Base-by-base conservation (phyloP, 2,113 vertebrate species). In the Poeciliopsis turrubarensis region DNA sequence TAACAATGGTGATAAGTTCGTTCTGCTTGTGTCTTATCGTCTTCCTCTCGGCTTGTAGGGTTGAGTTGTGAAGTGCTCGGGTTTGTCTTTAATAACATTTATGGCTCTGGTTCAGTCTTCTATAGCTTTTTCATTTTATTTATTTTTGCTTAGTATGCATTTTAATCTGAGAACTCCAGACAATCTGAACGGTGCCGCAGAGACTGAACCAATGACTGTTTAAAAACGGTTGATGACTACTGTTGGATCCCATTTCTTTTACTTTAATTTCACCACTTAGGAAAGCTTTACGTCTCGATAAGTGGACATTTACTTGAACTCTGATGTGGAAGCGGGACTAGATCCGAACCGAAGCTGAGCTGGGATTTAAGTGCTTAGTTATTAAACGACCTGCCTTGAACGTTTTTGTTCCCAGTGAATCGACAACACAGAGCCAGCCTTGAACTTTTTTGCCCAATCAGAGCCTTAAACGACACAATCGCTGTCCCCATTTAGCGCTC, bases 381-480 rank as follows among this genome's bases (percentile, higher is more conserved):
- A 75, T 69, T 37, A 67, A 26, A 70, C 72, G 34, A 82, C 76
- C 74, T 85, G 89, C 82, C 89, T 91, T 90, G 78, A 80, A 85
- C 65, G 68, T 51, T 84, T 54, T 65, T 81, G 70, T 79, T 72
- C 78, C 77, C 69, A 72, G 78, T 84, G 74, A 71, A 39, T 47
- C 69, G 65, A 76, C 44, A 27, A 69, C 31, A 4, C 68, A 47
- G 54, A 51, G 66, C 70, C 73, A 73, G 75, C 69, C 84, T 70
- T 70, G 61, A 77, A 77, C 68, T 47, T 80, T 34, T 75, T 77
- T 72, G 2, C 77, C 65, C 63, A 69, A 27, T 73, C 73, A 75
- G 73, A 78, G 91, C 91, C 90, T 92, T 90, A 91, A 90, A 62
- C 70, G 61, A 72, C 37, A 75, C 77, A 78, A 69, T 86, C 29